These are phyloP conservation scores for Lineus longissimus DNA, from an alignment of 1,140 invertebrate species.

Conservation along the genomic window DNA sequence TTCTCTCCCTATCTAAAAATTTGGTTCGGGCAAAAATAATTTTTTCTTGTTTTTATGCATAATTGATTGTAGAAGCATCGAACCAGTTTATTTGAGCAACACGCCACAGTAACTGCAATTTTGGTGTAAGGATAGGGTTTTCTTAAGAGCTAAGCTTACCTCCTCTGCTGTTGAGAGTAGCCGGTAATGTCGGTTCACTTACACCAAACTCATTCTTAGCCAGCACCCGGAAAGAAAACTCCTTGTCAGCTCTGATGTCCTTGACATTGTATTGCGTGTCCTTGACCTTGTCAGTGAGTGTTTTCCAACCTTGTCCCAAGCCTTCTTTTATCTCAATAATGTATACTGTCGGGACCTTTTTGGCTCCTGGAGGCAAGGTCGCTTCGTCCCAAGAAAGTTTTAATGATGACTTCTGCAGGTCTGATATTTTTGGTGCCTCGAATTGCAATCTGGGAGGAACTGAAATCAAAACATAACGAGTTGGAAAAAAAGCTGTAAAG, in stretches of 20 bases:
- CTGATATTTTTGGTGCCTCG: background rate
- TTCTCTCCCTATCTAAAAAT: no score
- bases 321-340: no score
- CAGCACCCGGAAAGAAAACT: conserved; percentile 43
- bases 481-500: no score
- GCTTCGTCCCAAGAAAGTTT: conserved; percentile 4
- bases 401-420: background rate
- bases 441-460: no score
- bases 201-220: conserved; percentile 31
- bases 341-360: background rate
- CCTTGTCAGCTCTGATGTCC: conserved; percentile 34
- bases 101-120: no score
- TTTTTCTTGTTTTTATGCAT: no score
- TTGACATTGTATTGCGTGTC: conserved; percentile 31
- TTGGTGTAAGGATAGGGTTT: no score
- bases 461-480: no score
- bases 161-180: conserved; percentile 37
- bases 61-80: no score
- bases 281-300: background rate
- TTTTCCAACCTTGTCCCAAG: no score
- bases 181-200: conserved; percentile 40
- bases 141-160: conserved; percentile 27
- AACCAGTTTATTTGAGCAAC: no score
- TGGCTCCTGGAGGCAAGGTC: background rate
- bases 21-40: no score